Evolutionary conservation across 2,888 invertebrate species (phyloP).

Genomic region (Rapana venosa): DNA sequence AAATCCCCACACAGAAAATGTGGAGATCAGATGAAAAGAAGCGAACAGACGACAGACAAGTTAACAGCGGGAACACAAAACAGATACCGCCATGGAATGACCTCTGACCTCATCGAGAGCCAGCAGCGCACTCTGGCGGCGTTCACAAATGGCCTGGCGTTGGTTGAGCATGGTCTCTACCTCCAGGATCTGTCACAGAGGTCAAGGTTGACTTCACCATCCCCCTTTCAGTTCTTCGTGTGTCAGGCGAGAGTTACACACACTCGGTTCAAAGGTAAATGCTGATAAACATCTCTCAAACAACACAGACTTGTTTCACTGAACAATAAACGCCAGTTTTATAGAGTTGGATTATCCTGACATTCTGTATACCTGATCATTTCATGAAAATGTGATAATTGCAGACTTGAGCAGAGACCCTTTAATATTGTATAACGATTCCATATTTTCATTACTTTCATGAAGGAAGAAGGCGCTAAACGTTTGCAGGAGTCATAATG

Average conservation of each 20-base stretch:
- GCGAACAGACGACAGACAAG: no score
- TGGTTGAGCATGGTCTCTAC: conserved; percentile 61
- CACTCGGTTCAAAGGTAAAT: neutral
- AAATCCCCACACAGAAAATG: neutral
- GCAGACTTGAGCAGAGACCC: no score
- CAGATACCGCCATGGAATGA: neutral
- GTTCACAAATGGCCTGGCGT: conserved; percentile 60
- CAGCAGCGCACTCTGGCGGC: conserved; percentile 58
- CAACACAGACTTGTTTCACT: neutral
- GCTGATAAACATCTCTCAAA: neutral
- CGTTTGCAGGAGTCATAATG: no score
- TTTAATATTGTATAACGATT: no score
- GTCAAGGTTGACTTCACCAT: neutral
- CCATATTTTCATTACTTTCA: no score
- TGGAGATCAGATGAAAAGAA: neutral
- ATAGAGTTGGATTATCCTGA: no score
- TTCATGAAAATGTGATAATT: no score
- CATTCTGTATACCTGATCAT: no score
- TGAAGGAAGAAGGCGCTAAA: no score
- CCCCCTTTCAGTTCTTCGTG: neutral
- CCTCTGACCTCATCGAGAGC: conserved; percentile 59
- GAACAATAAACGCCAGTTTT: neutral
- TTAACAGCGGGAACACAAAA: neutral
- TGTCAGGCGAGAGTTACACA: neutral
- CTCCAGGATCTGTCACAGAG: conserved; percentile 58